Evolutionary conservation across 2,797 vertebrate species (phyloP).

Genomic region (Acipenser oxyrinchus): DNA sequence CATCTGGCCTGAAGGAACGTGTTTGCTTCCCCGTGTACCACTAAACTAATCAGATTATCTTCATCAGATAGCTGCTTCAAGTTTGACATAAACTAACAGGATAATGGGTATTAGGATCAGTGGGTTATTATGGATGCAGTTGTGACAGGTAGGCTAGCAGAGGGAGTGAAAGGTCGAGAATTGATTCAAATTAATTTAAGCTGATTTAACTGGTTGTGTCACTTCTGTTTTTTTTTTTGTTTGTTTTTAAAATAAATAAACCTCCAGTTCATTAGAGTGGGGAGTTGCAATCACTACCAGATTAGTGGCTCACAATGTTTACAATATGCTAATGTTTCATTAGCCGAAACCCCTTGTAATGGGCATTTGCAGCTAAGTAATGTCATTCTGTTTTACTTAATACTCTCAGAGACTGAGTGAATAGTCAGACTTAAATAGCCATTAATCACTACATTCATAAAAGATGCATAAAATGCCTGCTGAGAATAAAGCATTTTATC

Average conservation of each 20-base stretch:
- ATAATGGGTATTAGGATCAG: not conserved
- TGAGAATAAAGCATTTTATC: too few relatives aligned
- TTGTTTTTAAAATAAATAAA: constrained; percentile 52
- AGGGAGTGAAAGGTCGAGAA: constrained; percentile 19
- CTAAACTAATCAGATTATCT: not conserved
- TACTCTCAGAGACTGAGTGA: too few relatives aligned
- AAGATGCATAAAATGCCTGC: too few relatives aligned
- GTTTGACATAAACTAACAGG: not conserved
- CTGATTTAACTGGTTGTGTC: constrained; percentile 39
- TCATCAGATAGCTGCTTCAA: not conserved
- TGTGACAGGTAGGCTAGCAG: constrained; percentile 11
- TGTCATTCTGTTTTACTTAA: too few relatives aligned
- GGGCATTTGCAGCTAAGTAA: constrained; percentile 16
- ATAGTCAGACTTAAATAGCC: too few relatives aligned
- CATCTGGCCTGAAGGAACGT: not conserved
- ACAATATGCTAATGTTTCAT: constrained; percentile 85
- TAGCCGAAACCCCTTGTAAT: constrained; percentile 64
- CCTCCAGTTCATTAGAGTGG: constrained; percentile 62
- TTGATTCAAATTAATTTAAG: constrained; percentile 54
- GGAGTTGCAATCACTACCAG: constrained; percentile 64
- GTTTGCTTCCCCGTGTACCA: not conserved
- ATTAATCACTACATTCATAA: too few relatives aligned
- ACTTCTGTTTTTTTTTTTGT: constrained; percentile 25
- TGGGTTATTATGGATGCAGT: constrained; percentile 19
- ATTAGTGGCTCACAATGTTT: constrained; percentile 70